Evolutionary conservation across 2,113 vertebrate species (phyloP).

Genomic region (Leucopsar rothschildi): DNA sequence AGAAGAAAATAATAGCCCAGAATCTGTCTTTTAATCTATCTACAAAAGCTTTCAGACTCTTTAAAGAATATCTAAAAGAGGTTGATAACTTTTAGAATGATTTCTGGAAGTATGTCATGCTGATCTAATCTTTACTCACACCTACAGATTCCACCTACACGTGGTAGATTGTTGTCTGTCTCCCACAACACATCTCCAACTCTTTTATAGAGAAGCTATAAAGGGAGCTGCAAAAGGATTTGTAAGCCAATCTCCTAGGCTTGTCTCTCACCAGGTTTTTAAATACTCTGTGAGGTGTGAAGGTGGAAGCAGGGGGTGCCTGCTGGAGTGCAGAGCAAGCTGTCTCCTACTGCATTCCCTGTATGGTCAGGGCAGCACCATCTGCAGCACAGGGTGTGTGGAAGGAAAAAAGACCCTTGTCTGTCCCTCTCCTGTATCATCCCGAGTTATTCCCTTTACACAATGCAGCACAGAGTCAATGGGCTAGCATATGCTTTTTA

Average conservation of each 20-base stretch:
- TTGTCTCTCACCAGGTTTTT: neutral
- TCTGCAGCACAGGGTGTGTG: neutral
- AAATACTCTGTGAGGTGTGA: neutral
- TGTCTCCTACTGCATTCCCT: neutral
- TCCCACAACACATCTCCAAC: neutral
- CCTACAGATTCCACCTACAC: neutral
- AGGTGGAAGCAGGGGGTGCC: neutral
- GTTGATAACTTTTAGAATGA: neutral
- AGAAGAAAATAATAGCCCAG: neutral
- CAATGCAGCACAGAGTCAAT: neutral
- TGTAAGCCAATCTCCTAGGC: neutral
- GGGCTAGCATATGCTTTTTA: neutral
- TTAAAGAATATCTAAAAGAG: neutral
- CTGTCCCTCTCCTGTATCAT: neutral
- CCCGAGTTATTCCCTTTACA: neutral
- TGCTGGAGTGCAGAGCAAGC: neutral
- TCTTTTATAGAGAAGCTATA: neutral
- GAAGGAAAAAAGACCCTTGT: neutral
- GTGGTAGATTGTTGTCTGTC: neutral
- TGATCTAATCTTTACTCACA: neutral
- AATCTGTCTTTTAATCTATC: neutral
- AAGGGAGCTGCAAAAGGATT: neutral
- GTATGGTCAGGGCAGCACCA: neutral
- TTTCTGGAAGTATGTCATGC: neutral
- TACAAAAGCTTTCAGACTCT: neutral